Percentiles rank a stretch among this genome's conserved stretches.
These are phyloP conservation scores for Myopa tessellatipennis DNA, from an alignment of 2,888 invertebrate species.

Conservation along the genomic window DNA sequence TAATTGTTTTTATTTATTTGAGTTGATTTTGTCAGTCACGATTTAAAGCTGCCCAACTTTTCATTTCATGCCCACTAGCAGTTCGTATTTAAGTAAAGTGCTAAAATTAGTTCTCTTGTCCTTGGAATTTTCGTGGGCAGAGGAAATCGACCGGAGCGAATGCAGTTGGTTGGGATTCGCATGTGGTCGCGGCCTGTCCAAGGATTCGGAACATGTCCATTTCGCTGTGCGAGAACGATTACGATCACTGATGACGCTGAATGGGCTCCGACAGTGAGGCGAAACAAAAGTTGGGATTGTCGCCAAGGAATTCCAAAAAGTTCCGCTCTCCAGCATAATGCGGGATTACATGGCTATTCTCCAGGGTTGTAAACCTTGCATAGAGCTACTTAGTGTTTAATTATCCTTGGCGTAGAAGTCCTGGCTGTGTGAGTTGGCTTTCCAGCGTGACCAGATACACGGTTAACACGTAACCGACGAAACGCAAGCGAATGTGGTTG, in stretches of 20 bases:
- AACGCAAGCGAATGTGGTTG: constrained; percentile 54
- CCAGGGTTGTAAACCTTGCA: constrained; percentile 51
- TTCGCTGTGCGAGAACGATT: constrained; percentile 50
- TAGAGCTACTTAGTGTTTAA: constrained; percentile 50
- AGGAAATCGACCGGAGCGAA: constrained; percentile 12
- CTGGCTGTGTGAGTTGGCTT: constrained; percentile 36
- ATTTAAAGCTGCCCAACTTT: neutral
- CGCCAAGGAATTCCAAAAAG: neutral
- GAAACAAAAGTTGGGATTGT: constrained; percentile 46
- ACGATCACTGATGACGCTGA: constrained; percentile 65
- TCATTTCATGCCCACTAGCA: neutral
- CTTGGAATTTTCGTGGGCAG: neutral
- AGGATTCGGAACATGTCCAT: neutral
- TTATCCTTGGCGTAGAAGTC: constrained; percentile 38
- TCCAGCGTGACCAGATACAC: constrained; percentile 38
- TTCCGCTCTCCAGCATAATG: constrained; percentile 53
- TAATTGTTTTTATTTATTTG: constrained; percentile 45
- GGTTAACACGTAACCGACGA: constrained; percentile 45
- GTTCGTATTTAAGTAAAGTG: neutral
- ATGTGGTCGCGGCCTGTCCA: constrained; percentile 19
- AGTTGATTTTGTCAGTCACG: neutral
- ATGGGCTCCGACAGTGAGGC: constrained; percentile 62
- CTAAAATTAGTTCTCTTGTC: neutral
- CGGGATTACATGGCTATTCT: constrained; percentile 58
- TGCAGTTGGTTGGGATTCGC: constrained; percentile 23